These are phyloP conservation scores for Neoitamus cyanurus DNA, from an alignment of 2,888 invertebrate genomes.

Conservation along the genomic window DNA sequence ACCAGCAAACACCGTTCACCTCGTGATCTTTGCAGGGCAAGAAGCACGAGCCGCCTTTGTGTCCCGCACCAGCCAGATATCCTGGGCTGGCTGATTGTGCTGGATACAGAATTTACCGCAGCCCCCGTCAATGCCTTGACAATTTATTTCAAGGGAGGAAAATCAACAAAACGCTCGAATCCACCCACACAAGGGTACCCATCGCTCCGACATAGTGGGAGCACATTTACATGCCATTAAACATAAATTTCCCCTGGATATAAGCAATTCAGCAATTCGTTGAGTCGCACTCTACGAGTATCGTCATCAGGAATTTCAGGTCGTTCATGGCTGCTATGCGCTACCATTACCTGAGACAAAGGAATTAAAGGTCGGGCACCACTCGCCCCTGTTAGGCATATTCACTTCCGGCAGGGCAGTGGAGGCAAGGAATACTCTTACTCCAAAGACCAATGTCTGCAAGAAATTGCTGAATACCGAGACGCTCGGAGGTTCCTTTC, in stretches of 20 bases:
- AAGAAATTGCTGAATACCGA: background rate
- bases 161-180: background rate
- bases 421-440: background rate
- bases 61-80: background rate
- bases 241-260: conserved; percentile 16
- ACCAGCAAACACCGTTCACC: background rate
- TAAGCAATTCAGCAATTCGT: background rate
- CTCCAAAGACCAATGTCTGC: background rate
- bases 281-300: background rate
- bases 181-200: background rate
- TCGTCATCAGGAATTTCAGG: background rate
- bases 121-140: background rate
- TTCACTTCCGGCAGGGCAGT: background rate
- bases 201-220: background rate
- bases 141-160: background rate
- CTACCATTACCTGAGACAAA: background rate
- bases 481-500: background rate
- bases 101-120: background rate
- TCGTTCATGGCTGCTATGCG: background rate
- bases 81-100: background rate
- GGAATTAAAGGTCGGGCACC: background rate
- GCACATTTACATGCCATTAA: conserved; percentile 14
- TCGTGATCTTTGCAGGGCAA: background rate
- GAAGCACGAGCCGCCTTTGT: background rate
- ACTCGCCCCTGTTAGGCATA: background rate